These are phyloP conservation scores for Stegophylla sp. DNA, from an alignment of 2,888 invertebrate genomes.

Conservation along the genomic window DNA sequence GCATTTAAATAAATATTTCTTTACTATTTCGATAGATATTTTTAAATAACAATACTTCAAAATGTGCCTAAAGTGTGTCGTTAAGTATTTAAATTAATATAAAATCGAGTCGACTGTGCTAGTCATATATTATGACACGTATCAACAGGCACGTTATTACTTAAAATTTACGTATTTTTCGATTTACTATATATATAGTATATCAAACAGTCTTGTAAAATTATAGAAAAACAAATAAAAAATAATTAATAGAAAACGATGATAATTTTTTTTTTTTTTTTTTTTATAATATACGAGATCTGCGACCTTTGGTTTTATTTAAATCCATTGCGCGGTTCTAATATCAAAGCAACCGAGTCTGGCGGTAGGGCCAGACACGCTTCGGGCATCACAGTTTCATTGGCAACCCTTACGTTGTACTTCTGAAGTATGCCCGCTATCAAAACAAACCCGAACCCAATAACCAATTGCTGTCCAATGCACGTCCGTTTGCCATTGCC, in stretches of 20 bases:
- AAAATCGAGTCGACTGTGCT: no score
- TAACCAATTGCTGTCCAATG: conserved; percentile 81
- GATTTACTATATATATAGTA: neutral
- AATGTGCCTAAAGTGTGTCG: no score
- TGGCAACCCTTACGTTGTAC: conserved; percentile 70
- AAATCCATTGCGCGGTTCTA: conserved; percentile 23
- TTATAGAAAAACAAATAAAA: no score
- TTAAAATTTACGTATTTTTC: no score
- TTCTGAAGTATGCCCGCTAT: conserved; percentile 76
- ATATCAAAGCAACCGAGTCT: conserved; percentile 72
- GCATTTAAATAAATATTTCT: no score
- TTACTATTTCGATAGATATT: no score
- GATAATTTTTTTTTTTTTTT: no score
- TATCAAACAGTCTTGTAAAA: conserved; percentile 32
- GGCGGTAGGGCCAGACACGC: conserved; percentile 80
- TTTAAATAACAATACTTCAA: no score
- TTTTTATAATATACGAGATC: neutral
- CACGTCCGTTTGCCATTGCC: conserved; percentile 87
- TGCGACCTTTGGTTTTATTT: neutral
- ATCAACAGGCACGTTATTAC: no score
- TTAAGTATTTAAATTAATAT: no score
- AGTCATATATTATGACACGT: no score
- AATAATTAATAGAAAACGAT: no score
- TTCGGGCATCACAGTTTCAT: conserved; percentile 69
- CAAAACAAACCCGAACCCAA: conserved; percentile 77